phyloP scores from a whole-genome alignment of 2,888 invertebrate species.

The Synanthedon andrenaeformis region DNA sequence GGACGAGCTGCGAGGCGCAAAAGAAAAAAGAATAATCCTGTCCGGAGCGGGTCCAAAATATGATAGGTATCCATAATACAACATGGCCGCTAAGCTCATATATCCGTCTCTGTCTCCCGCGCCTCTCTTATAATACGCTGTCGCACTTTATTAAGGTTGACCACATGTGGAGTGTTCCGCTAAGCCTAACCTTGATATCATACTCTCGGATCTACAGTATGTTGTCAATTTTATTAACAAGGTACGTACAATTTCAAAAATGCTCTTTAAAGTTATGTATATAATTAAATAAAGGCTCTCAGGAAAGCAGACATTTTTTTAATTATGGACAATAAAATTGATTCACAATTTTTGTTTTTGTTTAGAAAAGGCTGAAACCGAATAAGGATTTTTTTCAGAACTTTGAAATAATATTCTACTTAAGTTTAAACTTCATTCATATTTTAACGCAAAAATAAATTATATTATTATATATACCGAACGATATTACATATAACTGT shows the following conservation, averaged over 20 bases:
- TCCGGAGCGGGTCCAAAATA: conserved; percentile 68
- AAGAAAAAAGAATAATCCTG: conserved; percentile 66
- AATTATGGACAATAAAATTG: too few species aligned
- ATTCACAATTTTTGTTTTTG: too few species aligned
- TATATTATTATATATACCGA: too few species aligned
- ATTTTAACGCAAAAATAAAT: too few species aligned
- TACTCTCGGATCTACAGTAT: conserved; percentile 58
- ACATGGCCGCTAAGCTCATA: conserved; percentile 69
- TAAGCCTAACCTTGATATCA: conserved; percentile 71
- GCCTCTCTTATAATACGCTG: conserved; percentile 29
- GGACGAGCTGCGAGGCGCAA: conserved; percentile 56
- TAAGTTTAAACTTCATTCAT: too few species aligned
- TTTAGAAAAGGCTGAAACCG: too few species aligned
- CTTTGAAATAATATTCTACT: too few species aligned
- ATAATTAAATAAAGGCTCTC: too few species aligned
- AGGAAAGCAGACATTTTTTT: too few species aligned
- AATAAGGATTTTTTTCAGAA: too few species aligned
- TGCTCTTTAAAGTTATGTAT: too few species aligned
- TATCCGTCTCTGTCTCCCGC: conserved; percentile 42
- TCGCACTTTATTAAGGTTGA: conserved; percentile 67
- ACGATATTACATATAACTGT: too few species aligned
- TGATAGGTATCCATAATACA: conserved; percentile 71
- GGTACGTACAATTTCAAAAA: conserved; percentile 2
- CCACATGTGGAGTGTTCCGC: conserved; percentile 71
- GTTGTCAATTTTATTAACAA: conserved; percentile 15